Percentiles rank a stretch among this genome's conserved stretches.
These are phyloP conservation scores for Shargacucullia verbasci DNA, from an alignment of 2,888 invertebrate species.

Conservation along the genomic window DNA sequence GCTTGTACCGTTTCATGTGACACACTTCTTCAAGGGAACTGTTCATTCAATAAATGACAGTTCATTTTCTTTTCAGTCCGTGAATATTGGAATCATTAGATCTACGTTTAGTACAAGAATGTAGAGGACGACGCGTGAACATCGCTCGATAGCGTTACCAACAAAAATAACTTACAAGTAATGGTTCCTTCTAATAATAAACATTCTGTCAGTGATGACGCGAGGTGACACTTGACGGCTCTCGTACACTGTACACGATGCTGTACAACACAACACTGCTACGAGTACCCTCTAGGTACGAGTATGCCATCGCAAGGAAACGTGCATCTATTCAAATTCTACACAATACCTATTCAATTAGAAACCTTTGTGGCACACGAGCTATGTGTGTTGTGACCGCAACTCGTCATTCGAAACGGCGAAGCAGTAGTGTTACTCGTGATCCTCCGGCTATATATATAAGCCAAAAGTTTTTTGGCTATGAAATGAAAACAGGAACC, in stretches of 20 bases:
- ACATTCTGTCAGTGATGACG: slow-evolving; percentile 10
- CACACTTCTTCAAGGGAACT: slow-evolving; percentile 19
- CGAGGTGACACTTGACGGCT: slow-evolving; percentile 17
- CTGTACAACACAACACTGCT: slow-evolving; percentile 4
- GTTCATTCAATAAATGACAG: slow-evolving; percentile 14
- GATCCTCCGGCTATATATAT: slow-evolving; percentile 22
- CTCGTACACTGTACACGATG: too few species aligned
- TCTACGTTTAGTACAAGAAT: slow-evolving; percentile 30
- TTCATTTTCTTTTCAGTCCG: slow-evolving; percentile 9
- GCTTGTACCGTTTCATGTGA: neutral
- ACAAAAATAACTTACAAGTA: slow-evolving; percentile 38
- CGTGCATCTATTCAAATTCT: slow-evolving; percentile 19
- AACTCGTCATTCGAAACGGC: neutral
- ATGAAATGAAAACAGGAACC: slow-evolving; percentile 19
- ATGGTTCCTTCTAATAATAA: slow-evolving; percentile 34
- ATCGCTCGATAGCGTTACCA: slow-evolving; percentile 16
- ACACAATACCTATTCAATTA: slow-evolving; percentile 39
- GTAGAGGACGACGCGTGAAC: slow-evolving; percentile 35
- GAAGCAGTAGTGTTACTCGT: slow-evolving; percentile 3
- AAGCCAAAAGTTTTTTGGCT: slow-evolving; percentile 17
- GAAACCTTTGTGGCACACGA: slow-evolving; percentile 23
- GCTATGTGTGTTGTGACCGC: slow-evolving; percentile 2
- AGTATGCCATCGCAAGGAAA: slow-evolving; percentile 11
- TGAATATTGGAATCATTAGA: slow-evolving; percentile 3
- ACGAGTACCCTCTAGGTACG: slow-evolving; percentile 1